Evolutionary conservation across 2,888 invertebrate species (phyloP).

Genomic region (Autographa pulchrina): DNA sequence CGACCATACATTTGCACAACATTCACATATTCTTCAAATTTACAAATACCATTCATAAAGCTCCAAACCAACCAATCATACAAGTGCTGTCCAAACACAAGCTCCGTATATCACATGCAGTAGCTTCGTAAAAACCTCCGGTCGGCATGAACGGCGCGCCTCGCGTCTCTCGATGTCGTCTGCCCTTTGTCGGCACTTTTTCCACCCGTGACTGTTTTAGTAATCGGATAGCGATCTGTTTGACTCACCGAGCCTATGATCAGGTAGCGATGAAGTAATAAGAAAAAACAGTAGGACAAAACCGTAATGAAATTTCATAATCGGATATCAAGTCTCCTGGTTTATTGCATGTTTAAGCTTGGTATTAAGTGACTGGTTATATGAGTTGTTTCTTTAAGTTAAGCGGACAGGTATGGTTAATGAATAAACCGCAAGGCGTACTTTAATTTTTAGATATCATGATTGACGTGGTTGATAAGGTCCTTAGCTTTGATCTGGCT

Average conservation of each 20-base stretch:
- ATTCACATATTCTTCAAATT: no score
- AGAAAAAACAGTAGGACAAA: slow-evolving; percentile 49
- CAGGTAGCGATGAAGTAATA: slow-evolving; percentile 84
- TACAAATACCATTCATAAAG: neutral
- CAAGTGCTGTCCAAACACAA: slow-evolving; percentile 7
- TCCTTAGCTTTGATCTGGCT: neutral
- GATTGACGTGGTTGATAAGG: neutral
- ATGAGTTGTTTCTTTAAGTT: slow-evolving; percentile 19
- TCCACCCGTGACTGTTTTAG: slow-evolving; percentile 86
- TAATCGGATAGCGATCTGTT: slow-evolving; percentile 84
- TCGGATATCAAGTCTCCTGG: slow-evolving; percentile 48
- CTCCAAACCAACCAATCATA: neutral
- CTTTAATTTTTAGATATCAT: slow-evolving; percentile 11
- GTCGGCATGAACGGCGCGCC: slow-evolving; percentile 67
- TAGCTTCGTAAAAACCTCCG: slow-evolving; percentile 75
- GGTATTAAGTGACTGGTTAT: slow-evolving; percentile 52
- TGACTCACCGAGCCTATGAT: slow-evolving; percentile 72
- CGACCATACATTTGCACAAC: no score
- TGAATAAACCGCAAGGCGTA: slow-evolving; percentile 40
- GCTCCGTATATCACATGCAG: slow-evolving; percentile 57
- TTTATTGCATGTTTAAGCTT: slow-evolving; percentile 39
- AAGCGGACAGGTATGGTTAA: slow-evolving; percentile 35
- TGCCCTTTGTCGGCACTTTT: slow-evolving; percentile 87
- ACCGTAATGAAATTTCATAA: slow-evolving; percentile 34
- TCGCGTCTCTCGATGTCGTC: slow-evolving; percentile 70